Percentiles rank a stretch among this genome's conserved stretches.
phyloP scores from a whole-genome alignment of 2,797 vertebrate species.

The Micropoecilia bifurca region DNA sequence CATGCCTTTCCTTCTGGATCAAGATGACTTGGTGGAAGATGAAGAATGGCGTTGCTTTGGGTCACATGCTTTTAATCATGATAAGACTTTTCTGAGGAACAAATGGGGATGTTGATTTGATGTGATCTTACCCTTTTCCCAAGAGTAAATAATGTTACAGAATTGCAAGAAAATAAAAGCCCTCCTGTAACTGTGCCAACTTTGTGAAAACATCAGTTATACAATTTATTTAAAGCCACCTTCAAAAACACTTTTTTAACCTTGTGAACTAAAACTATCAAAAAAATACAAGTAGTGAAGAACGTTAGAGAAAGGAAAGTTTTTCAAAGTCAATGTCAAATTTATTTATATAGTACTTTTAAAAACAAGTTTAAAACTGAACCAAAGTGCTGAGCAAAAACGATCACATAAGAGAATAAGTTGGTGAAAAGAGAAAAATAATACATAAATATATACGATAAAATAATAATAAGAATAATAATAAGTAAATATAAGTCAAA shows the following conservation, averaged over 20 bases:
- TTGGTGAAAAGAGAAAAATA: too few species aligned
- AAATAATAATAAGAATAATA: too few species aligned
- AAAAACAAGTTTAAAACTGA: too few species aligned
- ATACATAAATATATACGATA: too few species aligned
- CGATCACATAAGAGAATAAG: too few species aligned
- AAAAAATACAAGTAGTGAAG: neutral
- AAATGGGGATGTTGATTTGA: neutral
- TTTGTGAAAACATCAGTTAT: neutral
- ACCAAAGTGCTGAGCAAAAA: too few species aligned
- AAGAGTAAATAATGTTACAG: neutral
- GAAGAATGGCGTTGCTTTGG: conserved; percentile 2
- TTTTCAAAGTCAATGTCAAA: neutral
- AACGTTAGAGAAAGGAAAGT: neutral
- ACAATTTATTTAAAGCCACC: neutral
- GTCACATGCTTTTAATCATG: neutral
- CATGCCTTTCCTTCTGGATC: conserved; percentile 50
- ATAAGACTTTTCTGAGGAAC: conserved; percentile 7
- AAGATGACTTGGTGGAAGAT: conserved; percentile 44
- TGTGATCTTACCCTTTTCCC: neutral
- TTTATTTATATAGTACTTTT: too few species aligned
- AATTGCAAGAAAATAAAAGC: neutral
- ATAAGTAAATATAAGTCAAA: too few species aligned
- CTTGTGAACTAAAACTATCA: neutral
- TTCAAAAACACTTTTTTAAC: neutral
- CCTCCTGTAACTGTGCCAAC: neutral